Evolutionary conservation across 2,888 invertebrate genomes (phyloP).

Genomic region (Trachelus iudaicus): DNA sequence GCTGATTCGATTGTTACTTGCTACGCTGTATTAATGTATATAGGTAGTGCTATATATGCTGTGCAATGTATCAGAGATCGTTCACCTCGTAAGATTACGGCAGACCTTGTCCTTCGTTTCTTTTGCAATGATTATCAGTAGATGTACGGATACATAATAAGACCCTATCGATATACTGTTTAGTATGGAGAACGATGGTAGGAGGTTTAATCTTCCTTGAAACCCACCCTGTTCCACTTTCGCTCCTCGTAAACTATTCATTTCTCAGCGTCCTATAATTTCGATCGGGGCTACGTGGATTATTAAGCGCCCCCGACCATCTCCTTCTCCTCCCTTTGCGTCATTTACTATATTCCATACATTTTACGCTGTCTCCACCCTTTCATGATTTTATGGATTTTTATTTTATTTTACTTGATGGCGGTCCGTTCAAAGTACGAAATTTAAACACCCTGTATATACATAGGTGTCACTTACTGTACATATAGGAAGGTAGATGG

Average conservation of each 20-base stretch:
- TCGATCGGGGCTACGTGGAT: slow-evolving; percentile 50
- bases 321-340: not conserved
- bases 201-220: slow-evolving; percentile 54
- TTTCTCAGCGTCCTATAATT: slow-evolving; percentile 64
- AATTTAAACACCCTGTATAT: not conserved
- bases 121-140: not conserved
- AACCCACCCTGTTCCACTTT: slow-evolving; percentile 50
- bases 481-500: not conserved
- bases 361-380: slow-evolving; percentile 23
- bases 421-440: not conserved
- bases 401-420: not conserved
- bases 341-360: slow-evolving; percentile 12
- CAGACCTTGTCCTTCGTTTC: not conserved
- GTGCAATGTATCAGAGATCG: not conserved
- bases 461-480: not conserved
- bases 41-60: not conserved
- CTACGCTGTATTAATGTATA: not conserved
- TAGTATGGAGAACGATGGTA: slow-evolving; percentile 16
- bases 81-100: not conserved
- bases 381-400: not conserved
- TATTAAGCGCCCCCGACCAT: not conserved
- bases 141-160: not conserved
- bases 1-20: not conserved
- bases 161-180: not conserved
- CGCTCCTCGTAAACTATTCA: slow-evolving; percentile 66